These are phyloP conservation scores for Callospermophilus lateralis DNA, from an alignment of 2,113 vertebrate species.

Conservation along the genomic window DNA sequence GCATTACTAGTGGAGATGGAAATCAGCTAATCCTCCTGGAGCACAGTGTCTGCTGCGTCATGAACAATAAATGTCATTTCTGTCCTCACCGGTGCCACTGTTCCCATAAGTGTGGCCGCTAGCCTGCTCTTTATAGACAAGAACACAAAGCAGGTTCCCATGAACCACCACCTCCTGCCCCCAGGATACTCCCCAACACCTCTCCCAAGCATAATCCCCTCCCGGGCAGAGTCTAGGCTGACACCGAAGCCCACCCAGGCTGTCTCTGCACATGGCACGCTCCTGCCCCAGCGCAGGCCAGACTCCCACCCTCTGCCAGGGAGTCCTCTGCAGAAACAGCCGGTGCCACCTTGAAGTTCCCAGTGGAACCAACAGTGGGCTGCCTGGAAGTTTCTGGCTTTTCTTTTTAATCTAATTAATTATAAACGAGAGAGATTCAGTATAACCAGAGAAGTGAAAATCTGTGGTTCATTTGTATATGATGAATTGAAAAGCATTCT, in stretches of 20 bases:
- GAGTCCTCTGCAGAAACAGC: not conserved
- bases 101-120: not conserved
- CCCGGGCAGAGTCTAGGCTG: not conserved
- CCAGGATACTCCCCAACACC: not conserved
- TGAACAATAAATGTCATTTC: not conserved
- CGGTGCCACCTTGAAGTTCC: not conserved
- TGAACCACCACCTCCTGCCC: not conserved
- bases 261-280: not conserved
- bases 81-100: not conserved
- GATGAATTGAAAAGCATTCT: too few species aligned
- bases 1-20: not conserved
- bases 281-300: not conserved
- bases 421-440: constrained; percentile 12
- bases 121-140: not conserved
- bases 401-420: constrained; percentile 20
- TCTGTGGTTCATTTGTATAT: too few species aligned
- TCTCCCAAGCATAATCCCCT: not conserved
- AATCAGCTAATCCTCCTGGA: not conserved
- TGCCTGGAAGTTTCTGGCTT: not conserved
- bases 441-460: too few species aligned
- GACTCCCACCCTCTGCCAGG: too few species aligned
- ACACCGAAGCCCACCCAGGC: not conserved
- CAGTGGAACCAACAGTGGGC: not conserved
- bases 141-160: not conserved
- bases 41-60: not conserved